Evolutionary conservation across 2,113 vertebrate species (phyloP).

Genomic region (Noctilio leporinus): DNA sequence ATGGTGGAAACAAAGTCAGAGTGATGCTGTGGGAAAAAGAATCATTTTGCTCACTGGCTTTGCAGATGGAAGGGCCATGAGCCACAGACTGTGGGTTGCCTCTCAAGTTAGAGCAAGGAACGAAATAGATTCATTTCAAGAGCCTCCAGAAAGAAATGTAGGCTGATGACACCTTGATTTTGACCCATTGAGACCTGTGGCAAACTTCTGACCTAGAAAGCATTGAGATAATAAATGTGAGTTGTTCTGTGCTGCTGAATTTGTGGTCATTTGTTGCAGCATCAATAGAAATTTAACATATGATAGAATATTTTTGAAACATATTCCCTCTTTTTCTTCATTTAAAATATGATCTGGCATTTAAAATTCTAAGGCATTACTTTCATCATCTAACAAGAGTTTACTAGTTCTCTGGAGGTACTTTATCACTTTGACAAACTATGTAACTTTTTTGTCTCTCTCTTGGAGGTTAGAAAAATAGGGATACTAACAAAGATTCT

Average conservation of each 20-base stretch:
- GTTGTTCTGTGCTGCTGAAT: neutral
- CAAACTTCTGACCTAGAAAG: neutral
- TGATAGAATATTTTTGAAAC: neutral
- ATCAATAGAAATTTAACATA: neutral
- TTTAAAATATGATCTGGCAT: neutral
- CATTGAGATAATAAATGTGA: neutral
- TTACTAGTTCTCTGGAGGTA: neutral
- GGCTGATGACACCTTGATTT: neutral
- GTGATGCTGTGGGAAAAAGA: neutral
- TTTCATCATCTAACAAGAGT: neutral
- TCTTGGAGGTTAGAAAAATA: neutral
- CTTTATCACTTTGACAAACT: neutral
- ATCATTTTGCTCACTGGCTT: neutral
- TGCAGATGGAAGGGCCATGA: neutral
- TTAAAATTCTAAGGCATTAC: neutral
- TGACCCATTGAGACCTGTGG: neutral
- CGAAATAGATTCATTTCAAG: neutral
- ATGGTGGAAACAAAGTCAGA: neutral
- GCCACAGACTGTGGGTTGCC: neutral
- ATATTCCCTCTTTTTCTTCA: neutral
- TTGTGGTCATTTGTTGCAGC: neutral
- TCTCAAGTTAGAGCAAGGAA: neutral
- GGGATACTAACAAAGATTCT: neutral
- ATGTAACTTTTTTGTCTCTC: fast-evolving
- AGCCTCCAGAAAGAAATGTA: neutral